phyloP scores from a whole-genome alignment of 2,888 invertebrate species.

The Apeira syringaria region DNA sequence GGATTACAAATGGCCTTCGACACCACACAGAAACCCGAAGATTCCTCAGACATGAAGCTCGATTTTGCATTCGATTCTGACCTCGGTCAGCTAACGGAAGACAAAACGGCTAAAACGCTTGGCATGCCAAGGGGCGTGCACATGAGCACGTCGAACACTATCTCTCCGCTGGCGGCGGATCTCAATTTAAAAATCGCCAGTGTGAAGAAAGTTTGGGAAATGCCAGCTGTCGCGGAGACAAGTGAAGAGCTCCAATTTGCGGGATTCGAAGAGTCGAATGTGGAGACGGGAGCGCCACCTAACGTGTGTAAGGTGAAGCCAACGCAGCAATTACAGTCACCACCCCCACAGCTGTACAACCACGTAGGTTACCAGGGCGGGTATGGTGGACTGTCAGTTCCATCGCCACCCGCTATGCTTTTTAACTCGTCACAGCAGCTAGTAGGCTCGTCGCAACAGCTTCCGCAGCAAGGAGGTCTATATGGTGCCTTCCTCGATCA shows the following conservation, averaged over 20 bases:
- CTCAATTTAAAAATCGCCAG: slow-evolving; percentile 97
- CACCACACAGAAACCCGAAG: slow-evolving; percentile 85
- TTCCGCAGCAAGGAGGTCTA: slow-evolving; percentile 88
- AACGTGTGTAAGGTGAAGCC: slow-evolving; percentile 94
- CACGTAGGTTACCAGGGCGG: slow-evolving; percentile 90
- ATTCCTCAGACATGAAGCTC: slow-evolving; percentile 94
- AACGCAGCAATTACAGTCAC: slow-evolving; percentile 89
- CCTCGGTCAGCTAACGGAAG: slow-evolving; percentile 89
- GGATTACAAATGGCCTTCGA: slow-evolving; percentile 88
- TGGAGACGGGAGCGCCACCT: slow-evolving; percentile 82
- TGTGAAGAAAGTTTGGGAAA: slow-evolving; percentile 96
- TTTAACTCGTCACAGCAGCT: slow-evolving; percentile 90
- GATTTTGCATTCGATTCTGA: slow-evolving; percentile 96
- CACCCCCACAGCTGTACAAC: slow-evolving; percentile 86
- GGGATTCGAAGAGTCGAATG: slow-evolving; percentile 68
- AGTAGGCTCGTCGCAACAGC: slow-evolving; percentile 79
- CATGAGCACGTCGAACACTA: slow-evolving; percentile 87
- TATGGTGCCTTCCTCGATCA: slow-evolving; percentile 93
- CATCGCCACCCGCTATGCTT: slow-evolving; percentile 93
- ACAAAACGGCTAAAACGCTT: slow-evolving; percentile 83
- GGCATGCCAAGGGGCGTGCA: slow-evolving; percentile 84
- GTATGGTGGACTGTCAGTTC: slow-evolving; percentile 91
- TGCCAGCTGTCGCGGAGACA: slow-evolving; percentile 87
- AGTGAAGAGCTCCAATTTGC: slow-evolving; percentile 76
- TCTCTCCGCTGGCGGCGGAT: slow-evolving; percentile 93